These are phyloP conservation scores for Apis laboriosa DNA, from an alignment of 1,140 invertebrate species.

Conservation along the genomic window DNA sequence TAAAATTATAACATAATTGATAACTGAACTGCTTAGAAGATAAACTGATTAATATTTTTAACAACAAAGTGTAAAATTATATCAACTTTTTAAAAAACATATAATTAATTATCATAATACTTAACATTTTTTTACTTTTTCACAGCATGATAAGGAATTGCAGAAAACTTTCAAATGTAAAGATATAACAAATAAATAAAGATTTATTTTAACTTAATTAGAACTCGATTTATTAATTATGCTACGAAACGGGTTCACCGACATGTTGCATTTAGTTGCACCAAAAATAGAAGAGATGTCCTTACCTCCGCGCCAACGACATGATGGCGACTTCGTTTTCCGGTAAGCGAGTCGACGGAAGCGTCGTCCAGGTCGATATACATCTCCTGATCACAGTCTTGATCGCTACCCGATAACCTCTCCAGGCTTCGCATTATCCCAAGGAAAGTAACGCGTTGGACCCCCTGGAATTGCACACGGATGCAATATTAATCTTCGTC, in stretches of 20 bases:
- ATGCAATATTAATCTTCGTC: conserved; percentile 27
- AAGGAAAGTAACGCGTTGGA: conserved; percentile 51
- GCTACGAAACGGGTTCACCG: no score
- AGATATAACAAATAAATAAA: not conserved
- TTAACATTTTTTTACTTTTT: no score
- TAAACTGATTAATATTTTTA: no score
- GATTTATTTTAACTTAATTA: not conserved
- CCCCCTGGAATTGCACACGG: conserved; percentile 44
- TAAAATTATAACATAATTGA: no score
- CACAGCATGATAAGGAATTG: no score
- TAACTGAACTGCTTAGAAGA: no score
- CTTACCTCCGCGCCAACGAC: conserved; percentile 75
- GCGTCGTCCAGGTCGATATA: conserved; percentile 81
- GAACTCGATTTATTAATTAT: not conserved
- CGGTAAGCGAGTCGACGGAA: conserved; percentile 79
- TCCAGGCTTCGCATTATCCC: conserved; percentile 80
- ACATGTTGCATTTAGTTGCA: not conserved
- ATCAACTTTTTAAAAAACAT: no score
- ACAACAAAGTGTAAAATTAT: no score
- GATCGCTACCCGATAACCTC: conserved; percentile 79
- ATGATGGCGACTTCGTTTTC: conserved; percentile 79
- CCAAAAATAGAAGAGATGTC: conserved; percentile 34
- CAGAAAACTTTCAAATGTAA: no score
- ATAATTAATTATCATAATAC: no score
- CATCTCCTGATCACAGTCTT: conserved; percentile 80